Conservation (phyloP, 2,797 vertebrate species). For the Loris lydekkerianus region DNA sequence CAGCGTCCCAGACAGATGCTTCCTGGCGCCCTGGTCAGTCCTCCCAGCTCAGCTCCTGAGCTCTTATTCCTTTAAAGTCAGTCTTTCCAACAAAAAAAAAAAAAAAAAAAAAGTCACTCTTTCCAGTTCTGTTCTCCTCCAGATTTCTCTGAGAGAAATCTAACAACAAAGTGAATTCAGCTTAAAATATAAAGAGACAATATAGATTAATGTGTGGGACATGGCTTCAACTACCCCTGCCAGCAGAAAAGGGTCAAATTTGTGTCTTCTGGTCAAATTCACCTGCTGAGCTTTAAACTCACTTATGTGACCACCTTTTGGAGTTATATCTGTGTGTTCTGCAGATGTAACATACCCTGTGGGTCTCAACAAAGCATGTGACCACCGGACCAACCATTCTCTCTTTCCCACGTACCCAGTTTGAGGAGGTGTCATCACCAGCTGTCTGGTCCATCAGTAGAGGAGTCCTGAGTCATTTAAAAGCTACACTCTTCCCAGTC, state of each 20-base stretch:
- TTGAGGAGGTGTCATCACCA: background rate
- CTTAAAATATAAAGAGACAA: background rate
- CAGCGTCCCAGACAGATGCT: background rate
- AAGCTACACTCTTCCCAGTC: background rate
- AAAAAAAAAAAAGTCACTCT: background rate
- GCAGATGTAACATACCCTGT: background rate
- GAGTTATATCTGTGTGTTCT: background rate
- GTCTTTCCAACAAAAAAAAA: too few species aligned
- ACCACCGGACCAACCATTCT: background rate
- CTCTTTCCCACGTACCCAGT: background rate
- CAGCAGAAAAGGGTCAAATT: background rate
- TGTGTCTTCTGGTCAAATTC: background rate
- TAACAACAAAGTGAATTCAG: background rate
- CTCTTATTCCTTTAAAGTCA: background rate
- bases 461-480: background rate
- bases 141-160: background rate
- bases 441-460: background rate
- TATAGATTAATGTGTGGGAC: background rate
- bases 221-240: background rate
- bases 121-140: background rate
- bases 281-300: background rate
- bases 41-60: accelerated
- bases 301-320: background rate
- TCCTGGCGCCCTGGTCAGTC: accelerated
- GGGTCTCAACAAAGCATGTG: background rate